Evolutionary conservation across 2,797 vertebrate species (phyloP).

Genomic region (Peromyscus aztecus): DNA sequence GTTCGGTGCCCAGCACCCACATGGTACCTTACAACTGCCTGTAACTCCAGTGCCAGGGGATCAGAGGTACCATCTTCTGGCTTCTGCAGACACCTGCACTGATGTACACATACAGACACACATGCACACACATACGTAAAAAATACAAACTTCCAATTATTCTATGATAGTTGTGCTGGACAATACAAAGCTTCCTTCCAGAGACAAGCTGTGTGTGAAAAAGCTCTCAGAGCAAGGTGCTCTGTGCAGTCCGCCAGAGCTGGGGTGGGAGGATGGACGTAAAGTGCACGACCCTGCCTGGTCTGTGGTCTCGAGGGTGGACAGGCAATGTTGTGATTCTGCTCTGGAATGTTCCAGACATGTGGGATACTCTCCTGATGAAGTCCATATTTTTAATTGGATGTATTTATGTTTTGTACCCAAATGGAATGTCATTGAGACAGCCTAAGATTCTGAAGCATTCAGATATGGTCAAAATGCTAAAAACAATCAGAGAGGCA

Average conservation of each 20-base stretch:
- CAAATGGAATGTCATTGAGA: constrained; percentile 28
- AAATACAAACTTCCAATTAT: neutral
- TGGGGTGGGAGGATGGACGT: neutral
- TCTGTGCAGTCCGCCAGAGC: neutral
- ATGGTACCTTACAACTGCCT: neutral
- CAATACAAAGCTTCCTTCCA: neutral
- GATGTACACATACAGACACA: neutral
- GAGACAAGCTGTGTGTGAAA: neutral
- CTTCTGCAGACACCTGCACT: neutral
- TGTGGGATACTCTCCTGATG: neutral
- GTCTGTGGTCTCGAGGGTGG: rapidly evolving
- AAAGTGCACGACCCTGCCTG: rapidly evolving
- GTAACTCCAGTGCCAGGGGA: neutral
- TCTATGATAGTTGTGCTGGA: neutral
- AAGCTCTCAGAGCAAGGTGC: neutral
- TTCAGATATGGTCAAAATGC: constrained; percentile 36
- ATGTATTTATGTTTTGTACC: constrained; percentile 26
- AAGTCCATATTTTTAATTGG: constrained; percentile 46
- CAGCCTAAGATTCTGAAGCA: constrained; percentile 20
- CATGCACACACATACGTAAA: neutral
- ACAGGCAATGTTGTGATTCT: rapidly evolving
- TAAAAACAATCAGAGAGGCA: neutral
- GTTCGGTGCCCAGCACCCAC: neutral
- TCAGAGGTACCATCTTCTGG: neutral
- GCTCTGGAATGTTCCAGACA: neutral